phyloP scores from a whole-genome alignment of 2,888 invertebrate species.

The Gonocerus acuteangulatus region DNA sequence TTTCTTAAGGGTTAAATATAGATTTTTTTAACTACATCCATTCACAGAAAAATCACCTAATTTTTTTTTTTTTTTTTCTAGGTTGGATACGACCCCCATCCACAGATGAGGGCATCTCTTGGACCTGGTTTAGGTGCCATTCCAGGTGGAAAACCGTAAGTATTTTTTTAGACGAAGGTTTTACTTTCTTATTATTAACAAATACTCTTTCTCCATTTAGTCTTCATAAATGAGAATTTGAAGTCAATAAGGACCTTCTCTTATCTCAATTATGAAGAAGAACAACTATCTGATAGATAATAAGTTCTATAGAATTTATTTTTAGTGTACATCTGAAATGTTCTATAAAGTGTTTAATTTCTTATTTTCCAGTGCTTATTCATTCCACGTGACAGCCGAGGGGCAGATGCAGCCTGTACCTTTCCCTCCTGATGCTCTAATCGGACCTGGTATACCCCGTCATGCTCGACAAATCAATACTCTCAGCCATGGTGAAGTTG shows the following conservation, averaged over 20 bases:
- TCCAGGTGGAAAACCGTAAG: slow-evolving; percentile 81
- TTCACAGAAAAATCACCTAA: too few species aligned
- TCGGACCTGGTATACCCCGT: slow-evolving; percentile 86
- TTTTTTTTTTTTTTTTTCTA: too few species aligned
- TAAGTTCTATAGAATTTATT: background rate
- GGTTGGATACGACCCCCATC: slow-evolving; percentile 60
- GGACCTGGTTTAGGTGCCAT: slow-evolving; percentile 49
- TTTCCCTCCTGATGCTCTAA: slow-evolving; percentile 87
- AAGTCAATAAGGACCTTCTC: too few species aligned
- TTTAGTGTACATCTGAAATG: background rate
- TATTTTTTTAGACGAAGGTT: slow-evolving; percentile 39
- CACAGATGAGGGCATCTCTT: slow-evolving; percentile 58
- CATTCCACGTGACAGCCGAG: slow-evolving; percentile 85
- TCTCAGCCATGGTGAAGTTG: slow-evolving; percentile 90
- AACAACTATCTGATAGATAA: background rate
- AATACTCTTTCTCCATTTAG: background rate
- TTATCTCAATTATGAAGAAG: too few species aligned
- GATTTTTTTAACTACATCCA: too few species aligned
- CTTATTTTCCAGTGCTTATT: slow-evolving; percentile 66
- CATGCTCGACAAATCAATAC: slow-evolving; percentile 89
- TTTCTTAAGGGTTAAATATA: too few species aligned
- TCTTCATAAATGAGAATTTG: background rate
- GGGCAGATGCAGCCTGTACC: slow-evolving; percentile 87
- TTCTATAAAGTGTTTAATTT: background rate
- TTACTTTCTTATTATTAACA: background rate